Percentiles rank a stretch among this genome's conserved stretches.
phyloP scores from a whole-genome alignment of 2,797 vertebrate species.

The Chrysocyon brachyurus region DNA sequence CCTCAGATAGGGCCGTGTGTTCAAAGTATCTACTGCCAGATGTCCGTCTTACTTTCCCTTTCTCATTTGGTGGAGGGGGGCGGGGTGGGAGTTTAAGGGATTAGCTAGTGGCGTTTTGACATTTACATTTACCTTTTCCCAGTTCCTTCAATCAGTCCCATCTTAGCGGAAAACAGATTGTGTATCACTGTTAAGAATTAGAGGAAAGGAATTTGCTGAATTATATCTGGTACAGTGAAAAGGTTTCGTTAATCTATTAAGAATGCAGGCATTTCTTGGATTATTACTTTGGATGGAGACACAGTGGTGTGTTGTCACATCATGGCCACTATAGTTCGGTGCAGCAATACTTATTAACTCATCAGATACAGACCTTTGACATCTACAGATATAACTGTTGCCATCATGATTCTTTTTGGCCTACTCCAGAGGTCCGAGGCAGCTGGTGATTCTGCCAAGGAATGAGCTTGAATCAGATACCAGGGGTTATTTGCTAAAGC shows the following conservation, averaged over 20 bases:
- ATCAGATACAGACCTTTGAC: neutral
- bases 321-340: neutral
- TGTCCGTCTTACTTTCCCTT: neutral
- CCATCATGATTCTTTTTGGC: neutral
- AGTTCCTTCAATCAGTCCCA: neutral
- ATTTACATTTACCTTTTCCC: constrained; percentile 23
- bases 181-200: constrained; percentile 35
- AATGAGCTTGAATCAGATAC: neutral
- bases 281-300: neutral
- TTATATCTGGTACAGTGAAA: neutral
- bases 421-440: neutral
- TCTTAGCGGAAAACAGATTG: neutral
- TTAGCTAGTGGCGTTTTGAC: neutral
- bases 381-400: neutral
- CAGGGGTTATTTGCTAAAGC: neutral
- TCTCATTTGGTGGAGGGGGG: neutral
- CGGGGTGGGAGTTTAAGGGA: neutral
- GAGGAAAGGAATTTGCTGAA: neutral
- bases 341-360: accelerated
- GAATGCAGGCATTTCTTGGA: neutral
- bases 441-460: neutral
- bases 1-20: neutral
- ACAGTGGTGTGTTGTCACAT: accelerated
- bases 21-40: neutral
- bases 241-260: neutral